Evolutionary conservation across 92 coral and sea anemone genomes (phyloP).

Genomic region (Epizoanthus ramosus): DNA sequence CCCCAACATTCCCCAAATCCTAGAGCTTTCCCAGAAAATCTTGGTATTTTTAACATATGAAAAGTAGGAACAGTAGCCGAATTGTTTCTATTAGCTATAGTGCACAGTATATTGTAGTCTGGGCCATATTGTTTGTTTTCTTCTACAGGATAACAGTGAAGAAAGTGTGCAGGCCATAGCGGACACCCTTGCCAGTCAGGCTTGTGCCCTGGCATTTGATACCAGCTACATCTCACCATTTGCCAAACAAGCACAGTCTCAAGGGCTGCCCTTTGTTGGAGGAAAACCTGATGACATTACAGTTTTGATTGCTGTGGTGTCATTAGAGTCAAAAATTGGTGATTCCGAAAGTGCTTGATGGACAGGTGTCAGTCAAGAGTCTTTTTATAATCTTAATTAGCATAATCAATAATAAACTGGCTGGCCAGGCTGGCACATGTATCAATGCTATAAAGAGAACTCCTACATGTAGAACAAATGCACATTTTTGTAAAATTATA

Average conservation of each 20-base stretch:
- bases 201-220: conserved; percentile 79
- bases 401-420: too few species aligned
- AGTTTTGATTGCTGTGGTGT: conserved; percentile 87
- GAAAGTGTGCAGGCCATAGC: conserved; percentile 81
- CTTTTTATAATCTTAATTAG: too few species aligned
- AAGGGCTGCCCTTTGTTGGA: conserved; percentile 83
- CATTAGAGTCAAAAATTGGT: conserved; percentile 46
- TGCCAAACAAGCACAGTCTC: conserved; percentile 92
- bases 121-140: neutral
- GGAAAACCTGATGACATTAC: conserved; percentile 99
- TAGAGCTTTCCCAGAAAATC: too few species aligned
- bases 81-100: neutral
- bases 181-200: conserved; percentile 83
- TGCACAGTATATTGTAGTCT: too few species aligned
- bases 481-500: too few species aligned
- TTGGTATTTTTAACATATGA: neutral
- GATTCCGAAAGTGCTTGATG: conserved; percentile 46
- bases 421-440: too few species aligned
- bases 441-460: too few species aligned
- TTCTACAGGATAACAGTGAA: conserved; percentile 73
- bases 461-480: too few species aligned
- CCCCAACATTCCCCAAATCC: too few species aligned
- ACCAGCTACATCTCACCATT: conserved; percentile 89
- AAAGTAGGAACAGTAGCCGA: neutral
- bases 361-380: too few species aligned